Base-by-base conservation (phyloP, 1,140 invertebrate genomes). In the Andrena cerasifolii region DNA sequence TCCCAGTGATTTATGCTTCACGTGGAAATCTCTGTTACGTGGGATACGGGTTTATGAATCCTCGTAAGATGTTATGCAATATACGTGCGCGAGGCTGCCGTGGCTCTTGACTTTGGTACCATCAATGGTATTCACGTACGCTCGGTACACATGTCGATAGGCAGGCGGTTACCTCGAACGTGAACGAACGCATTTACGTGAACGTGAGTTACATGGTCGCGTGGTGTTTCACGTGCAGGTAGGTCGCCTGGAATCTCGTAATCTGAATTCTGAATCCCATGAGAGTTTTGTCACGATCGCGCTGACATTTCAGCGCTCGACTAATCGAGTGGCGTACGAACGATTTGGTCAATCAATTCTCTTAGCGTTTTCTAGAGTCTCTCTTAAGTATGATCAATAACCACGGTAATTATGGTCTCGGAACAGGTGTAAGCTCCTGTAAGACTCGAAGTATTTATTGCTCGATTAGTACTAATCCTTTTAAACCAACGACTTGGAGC, bases 161-260 rank as follows among this genome's bases (percentile, higher is more conserved):
- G 16, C 36, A 59, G 65, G 3, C 53, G 65, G 53, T 47, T 68
- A 40, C 40, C 49, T 54, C 63, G 73, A 28, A 76, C 63, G 53
- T 76, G 73, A 76, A 76, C 63, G 43, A 76, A 76, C 65, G 68
- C 53, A 68, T 76, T 76, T 76, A 76, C 73, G 73, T 49, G 28
- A 53, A 75, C 51, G 61, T n/a, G 62, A 68, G 53, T 56, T 66
- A 21, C 53, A 59, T 36, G 6, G 26, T 12, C 18, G 26, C 2
- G n/a, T 0, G 56, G 21, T 56, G 51, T 54, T 66, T 21, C 40
- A 21, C 40, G 40, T 40, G 43, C 40, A 76, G 53, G 65, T 68
- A 68, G 43, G 40, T 76, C 73, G 40, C 12, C 21, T 36, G 21
- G 51, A 75, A 56, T 63, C 36, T 36, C 40, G 62, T 10, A 54